Base-by-base conservation (phyloP, 2,113 vertebrate species). In the Aptenodytes patagonicus region DNA sequence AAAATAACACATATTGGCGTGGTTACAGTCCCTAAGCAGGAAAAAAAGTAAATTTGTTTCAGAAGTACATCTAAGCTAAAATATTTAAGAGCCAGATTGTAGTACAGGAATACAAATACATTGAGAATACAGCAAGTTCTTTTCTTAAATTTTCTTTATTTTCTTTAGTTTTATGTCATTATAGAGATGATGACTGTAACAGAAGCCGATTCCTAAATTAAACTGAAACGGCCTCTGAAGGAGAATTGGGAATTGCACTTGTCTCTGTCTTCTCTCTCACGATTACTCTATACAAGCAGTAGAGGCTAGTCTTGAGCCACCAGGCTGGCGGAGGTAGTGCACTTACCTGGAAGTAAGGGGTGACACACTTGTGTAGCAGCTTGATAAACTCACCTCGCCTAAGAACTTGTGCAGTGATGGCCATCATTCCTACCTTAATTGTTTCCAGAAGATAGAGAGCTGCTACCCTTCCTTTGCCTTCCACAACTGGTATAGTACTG, bases 201-300 rank as follows among this genome's bases (percentile, higher is more conserved):
- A 71, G 44, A 65, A 75, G 15, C 7, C 40, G 68, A 51, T 89
- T 75, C 51, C n/a, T 32, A 20, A 83, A 52, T 84, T 87, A 73
- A 80, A 75, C 5, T 38, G 58, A 86, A 73, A n/a, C 18, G n/a
- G 57, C 17, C 22, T 66, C 57, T 85, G n/a, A 83, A 93, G 38
- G 40, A 70, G 28, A 16, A 57, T 13, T 42, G 7, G 42, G 68
- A 65, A 42, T 11, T 29, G 28, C 20, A 9, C 4, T 58, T 32
- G 25, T 11, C 17, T 10, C 1, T 6, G 28, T 15, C 29, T 40
- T 10, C 36, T 38, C 11, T 46, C 17, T 18, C 28, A 6, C 7
- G 6, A 3, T 25, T 19, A 2, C 32, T 15, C 3, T 8, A 1
- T 6, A 6, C 14, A 4, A 49, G 13, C 13, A 49, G 38, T 5